A percentile compares a stretch with the other conserved stretches of the same genome.
These are phyloP conservation scores for Cheilosia variabilis DNA, from an alignment of 2,888 invertebrate species.

Conservation along the genomic window DNA sequence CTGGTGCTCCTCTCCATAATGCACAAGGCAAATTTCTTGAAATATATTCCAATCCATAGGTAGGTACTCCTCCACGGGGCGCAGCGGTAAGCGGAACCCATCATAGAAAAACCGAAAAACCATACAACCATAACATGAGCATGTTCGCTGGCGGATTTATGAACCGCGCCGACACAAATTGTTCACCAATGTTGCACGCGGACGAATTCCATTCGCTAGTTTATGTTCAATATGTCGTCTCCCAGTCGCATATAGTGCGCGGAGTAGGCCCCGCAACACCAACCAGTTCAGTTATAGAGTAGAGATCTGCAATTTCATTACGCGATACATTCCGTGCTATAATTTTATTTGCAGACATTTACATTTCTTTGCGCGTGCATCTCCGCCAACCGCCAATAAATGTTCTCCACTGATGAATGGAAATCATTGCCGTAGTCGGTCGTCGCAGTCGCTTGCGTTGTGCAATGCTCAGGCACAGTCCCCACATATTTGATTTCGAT, in stretches of 20 bases:
- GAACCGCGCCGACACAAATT: conserved; percentile 65
- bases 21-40: conserved; percentile 14
- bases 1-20: background rate
- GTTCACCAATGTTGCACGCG: conserved; percentile 60
- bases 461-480: conserved; percentile 34
- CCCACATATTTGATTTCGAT: conserved; percentile 49
- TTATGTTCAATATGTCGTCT: conserved; percentile 59
- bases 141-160: conserved; percentile 61
- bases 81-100: background rate
- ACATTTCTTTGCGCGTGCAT: conserved; percentile 61
- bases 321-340: conserved; percentile 60
- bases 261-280: background rate
- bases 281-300: background rate
- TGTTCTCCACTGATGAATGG: conserved; percentile 70
- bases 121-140: conserved; percentile 64
- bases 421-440: conserved; percentile 54
- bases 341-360: conserved; percentile 61
- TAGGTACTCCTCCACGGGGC: conserved; percentile 2
- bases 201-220: conserved; percentile 66
- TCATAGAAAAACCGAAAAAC: conserved; percentile 11
- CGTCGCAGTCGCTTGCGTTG: conserved; percentile 32
- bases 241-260: background rate
- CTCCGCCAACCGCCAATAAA: conserved; percentile 66
- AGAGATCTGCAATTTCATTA: conserved; percentile 55
- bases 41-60: conserved; percentile 1